Percentiles rank a stretch among this genome's conserved stretches.
phyloP scores from a whole-genome alignment of 64 coral and sea anemone species.

The Acropora yongei region DNA sequence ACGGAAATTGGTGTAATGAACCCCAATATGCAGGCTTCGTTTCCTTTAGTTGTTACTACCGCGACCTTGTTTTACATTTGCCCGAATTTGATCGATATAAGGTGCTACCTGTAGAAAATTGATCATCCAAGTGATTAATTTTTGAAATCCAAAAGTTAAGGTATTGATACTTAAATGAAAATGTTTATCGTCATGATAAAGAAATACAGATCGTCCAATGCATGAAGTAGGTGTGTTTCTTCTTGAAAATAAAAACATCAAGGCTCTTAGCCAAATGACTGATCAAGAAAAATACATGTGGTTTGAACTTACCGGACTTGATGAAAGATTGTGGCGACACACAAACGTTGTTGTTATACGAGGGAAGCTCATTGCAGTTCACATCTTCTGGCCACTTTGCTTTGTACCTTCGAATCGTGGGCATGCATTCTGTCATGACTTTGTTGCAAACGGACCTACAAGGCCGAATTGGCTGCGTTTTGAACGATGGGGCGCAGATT shows the following conservation, averaged over 20 bases:
- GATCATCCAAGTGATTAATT: not conserved
- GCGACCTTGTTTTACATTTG: not conserved
- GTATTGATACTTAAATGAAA: not conserved
- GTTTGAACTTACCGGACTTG: constrained; percentile 18
- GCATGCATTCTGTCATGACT: constrained; percentile 34
- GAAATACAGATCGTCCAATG: too few relatives aligned
- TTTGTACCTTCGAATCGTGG: constrained; percentile 19
- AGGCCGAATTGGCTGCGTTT: constrained; percentile 28
- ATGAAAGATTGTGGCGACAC: constrained; percentile 5
- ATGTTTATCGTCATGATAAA: not conserved
- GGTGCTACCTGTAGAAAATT: too few relatives aligned
- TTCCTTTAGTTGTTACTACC: not conserved
- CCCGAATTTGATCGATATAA: not conserved
- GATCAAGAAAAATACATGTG: not conserved
- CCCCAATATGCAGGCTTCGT: too few relatives aligned
- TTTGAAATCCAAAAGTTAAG: constrained; percentile 8
- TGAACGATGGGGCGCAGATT: constrained; percentile 32
- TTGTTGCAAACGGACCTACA: constrained; percentile 40
- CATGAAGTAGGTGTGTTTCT: too few relatives aligned
- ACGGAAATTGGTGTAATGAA: not conserved
- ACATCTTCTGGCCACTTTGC: constrained; percentile 24
- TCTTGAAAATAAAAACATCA: too few relatives aligned
- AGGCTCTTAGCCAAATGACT: not conserved
- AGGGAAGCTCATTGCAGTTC: constrained; percentile 14
- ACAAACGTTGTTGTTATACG: constrained; percentile 28